Evolutionary conservation across 2,888 invertebrate species (phyloP).

Genomic region (Lutraria lutraria): DNA sequence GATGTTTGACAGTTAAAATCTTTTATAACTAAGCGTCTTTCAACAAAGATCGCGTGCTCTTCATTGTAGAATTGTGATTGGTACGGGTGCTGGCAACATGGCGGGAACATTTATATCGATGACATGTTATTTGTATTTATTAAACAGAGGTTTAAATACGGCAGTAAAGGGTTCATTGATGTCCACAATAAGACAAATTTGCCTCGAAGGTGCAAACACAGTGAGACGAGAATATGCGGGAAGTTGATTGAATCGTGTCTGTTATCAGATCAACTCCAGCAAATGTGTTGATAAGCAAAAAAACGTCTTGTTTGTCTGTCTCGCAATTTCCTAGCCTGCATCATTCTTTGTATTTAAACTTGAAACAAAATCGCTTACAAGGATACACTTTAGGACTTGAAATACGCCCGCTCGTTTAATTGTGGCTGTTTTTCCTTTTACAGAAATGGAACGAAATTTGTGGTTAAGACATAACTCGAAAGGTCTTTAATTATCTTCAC

Average conservation of each 20-base stretch:
- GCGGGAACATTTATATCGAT: constrained; percentile 17
- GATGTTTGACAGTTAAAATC: constrained; percentile 53
- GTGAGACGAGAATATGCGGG: neutral
- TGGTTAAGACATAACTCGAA: neutral
- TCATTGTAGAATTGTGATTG: constrained; percentile 33
- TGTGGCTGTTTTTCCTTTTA: neutral
- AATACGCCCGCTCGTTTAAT: neutral
- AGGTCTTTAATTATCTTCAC: constrained; percentile 11
- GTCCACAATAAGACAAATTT: neutral
- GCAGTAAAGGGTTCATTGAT: neutral
- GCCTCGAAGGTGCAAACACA: neutral
- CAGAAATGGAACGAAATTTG: neutral
- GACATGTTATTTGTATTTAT: constrained; percentile 10
- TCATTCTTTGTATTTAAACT: neutral
- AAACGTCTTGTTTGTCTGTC: neutral
- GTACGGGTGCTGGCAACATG: constrained; percentile 44
- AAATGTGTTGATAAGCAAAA: neutral
- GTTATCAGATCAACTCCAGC: neutral
- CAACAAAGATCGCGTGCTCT: constrained; percentile 32
- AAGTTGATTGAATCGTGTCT: neutral
- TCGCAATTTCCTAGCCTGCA: neutral
- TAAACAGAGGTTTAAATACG: constrained; percentile 25
- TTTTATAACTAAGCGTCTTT: constrained; percentile 39
- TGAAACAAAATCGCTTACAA: neutral
- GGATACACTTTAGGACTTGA: neutral